Conservation (phyloP, 2,113 vertebrate species). For the Nesospiza acunhae region DNA sequence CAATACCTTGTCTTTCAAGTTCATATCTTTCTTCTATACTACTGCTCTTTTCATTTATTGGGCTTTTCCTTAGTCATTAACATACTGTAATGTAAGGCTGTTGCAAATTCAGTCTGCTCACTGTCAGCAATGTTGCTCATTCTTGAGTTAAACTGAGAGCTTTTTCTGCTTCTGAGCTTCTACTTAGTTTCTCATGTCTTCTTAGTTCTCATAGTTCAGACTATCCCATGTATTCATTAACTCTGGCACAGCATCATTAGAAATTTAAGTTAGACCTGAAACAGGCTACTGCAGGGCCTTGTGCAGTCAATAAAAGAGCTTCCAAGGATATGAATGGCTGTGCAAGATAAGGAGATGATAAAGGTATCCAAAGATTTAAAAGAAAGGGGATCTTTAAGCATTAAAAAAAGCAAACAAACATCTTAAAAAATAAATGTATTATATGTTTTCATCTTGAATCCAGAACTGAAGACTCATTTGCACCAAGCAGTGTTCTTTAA, state of each 20-base stretch:
- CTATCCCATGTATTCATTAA: background rate
- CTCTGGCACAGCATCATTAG: background rate
- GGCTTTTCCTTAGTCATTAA: background rate
- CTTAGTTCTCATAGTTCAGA: background rate
- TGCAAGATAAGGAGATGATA: background rate
- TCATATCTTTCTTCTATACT: background rate
- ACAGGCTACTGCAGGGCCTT: background rate
- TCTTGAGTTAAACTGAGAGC: background rate
- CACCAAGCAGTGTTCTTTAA: background rate
- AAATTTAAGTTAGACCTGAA: background rate
- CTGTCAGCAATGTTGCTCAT: background rate
- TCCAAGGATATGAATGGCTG: background rate
- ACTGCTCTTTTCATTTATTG: background rate
- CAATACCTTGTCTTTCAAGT: background rate
- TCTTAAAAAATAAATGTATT: rapidly evolving
- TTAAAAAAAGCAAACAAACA: background rate
- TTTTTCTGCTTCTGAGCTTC: background rate
- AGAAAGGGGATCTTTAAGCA: background rate
- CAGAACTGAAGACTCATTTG: background rate
- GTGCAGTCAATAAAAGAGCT: background rate
- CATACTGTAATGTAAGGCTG: background rate
- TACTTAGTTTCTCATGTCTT: background rate
- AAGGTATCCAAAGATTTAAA: background rate
- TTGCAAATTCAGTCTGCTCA: background rate
- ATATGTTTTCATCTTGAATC: background rate